phyloP scores from a whole-genome alignment of 2,113 vertebrate species.

The Lagenorhynchus albirostris region DNA sequence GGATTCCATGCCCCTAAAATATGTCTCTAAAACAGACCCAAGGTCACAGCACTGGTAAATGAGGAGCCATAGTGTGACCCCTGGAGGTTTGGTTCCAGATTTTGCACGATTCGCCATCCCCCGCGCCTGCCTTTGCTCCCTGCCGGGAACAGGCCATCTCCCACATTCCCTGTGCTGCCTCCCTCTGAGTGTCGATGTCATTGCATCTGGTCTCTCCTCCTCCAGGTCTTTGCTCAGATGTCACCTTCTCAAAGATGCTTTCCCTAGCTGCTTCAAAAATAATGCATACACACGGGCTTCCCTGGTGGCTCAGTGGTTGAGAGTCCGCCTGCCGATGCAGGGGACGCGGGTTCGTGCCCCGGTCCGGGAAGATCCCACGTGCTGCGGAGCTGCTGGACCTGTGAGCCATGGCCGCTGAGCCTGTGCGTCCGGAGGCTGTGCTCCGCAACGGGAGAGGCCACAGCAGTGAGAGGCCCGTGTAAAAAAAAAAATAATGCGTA shows the following conservation, averaged over 20 bases:
- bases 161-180: accelerated
- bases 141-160: accelerated
- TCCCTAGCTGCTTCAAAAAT: not conserved
- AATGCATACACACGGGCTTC: not conserved
- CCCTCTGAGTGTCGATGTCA: accelerated
- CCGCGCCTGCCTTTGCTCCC: accelerated
- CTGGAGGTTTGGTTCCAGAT: too few species aligned
- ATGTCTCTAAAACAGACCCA: not conserved
- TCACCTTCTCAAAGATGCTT: not conserved
- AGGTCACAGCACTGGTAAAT: not conserved
- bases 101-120: accelerated
- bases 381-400: too few species aligned
- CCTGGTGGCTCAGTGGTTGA: too few species aligned
- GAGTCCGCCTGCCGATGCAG: too few species aligned
- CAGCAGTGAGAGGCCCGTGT: too few species aligned
- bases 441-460: too few species aligned
- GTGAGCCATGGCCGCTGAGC: too few species aligned
- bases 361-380: too few species aligned
- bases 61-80: not conserved
- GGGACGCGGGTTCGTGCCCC: too few species aligned
- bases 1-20: accelerated
- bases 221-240: not conserved
- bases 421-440: too few species aligned
- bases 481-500: too few species aligned
- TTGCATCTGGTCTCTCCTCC: not conserved